These are phyloP conservation scores for Heliconius charithonia DNA, from an alignment of 2,888 invertebrate genomes.

Conservation along the genomic window DNA sequence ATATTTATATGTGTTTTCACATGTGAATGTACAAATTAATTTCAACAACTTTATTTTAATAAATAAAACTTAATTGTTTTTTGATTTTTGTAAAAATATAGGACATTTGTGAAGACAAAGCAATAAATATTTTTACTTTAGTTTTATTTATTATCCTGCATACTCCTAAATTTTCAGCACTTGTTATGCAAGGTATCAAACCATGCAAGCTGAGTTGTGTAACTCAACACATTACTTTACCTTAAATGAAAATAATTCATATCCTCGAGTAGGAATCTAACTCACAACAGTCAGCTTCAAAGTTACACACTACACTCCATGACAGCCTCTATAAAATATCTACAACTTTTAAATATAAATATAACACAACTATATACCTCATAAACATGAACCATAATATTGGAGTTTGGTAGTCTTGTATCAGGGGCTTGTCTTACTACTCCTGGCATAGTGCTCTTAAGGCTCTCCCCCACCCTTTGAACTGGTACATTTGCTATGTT, in stretches of 20 bases:
- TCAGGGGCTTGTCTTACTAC: constrained; percentile 77
- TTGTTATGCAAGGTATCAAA: too few relatives aligned
- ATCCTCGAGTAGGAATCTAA: too few relatives aligned
- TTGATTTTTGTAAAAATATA: background rate
- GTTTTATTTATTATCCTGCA: background rate
- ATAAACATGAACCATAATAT: constrained; percentile 82
- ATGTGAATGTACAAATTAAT: background rate
- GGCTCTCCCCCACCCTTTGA: constrained; percentile 81
- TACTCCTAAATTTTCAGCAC: background rate
- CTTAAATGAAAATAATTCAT: too few relatives aligned
- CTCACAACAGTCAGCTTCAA: too few relatives aligned
- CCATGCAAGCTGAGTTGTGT: too few relatives aligned
- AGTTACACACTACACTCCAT: too few relatives aligned
- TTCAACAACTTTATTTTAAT: background rate
- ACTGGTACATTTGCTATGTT: constrained; percentile 78
- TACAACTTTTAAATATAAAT: background rate
- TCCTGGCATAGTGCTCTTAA: constrained; percentile 81
- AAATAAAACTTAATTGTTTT: background rate
- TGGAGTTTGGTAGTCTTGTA: constrained; percentile 71
- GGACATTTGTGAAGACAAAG: background rate
- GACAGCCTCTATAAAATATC: background rate
- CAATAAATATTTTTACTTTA: background rate
- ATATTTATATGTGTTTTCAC: background rate
- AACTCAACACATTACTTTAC: too few relatives aligned
- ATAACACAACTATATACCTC: constrained; percentile 67